phyloP scores from a whole-genome alignment of 2,888 invertebrate genomes.

The Blera fallax region DNA sequence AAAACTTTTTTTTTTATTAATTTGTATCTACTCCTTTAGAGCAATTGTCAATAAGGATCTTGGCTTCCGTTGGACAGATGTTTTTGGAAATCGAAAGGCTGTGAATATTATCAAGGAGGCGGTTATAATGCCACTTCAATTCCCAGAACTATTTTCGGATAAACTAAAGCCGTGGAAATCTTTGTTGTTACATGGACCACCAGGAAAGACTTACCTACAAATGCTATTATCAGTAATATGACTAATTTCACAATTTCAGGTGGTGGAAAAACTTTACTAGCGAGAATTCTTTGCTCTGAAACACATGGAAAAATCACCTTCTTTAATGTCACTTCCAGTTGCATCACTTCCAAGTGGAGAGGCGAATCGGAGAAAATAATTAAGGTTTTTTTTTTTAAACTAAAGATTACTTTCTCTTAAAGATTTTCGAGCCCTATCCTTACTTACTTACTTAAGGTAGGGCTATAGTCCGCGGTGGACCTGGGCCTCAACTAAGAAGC shows the following conservation, averaged over 20 bases:
- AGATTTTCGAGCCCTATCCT: too few relatives aligned
- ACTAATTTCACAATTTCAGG: constrained; percentile 80
- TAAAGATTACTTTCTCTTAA: too few relatives aligned
- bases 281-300: constrained; percentile 93
- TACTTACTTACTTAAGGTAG: too few relatives aligned
- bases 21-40: constrained; percentile 1
- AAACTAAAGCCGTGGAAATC: constrained; percentile 92
- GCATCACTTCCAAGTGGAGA: constrained; percentile 96
- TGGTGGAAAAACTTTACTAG: constrained; percentile 94
- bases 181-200: constrained; percentile 85
- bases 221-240: background rate
- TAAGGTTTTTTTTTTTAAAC: constrained; percentile 83
- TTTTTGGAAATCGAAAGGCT: constrained; percentile 89
- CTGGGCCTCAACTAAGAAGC: too few relatives aligned
- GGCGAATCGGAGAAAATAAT: constrained; percentile 97
- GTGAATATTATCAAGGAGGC: constrained; percentile 92
- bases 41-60: constrained; percentile 81
- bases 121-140: constrained; percentile 89
- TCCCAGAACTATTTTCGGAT: constrained; percentile 88
- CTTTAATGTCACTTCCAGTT: constrained; percentile 94
- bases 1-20: background rate
- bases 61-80: constrained; percentile 90
- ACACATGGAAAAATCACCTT: constrained; percentile 87
- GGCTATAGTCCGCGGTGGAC: too few relatives aligned
- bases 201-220: constrained; percentile 76